Conservation (phyloP, 1,140 invertebrate species). For the Ridgeia piscesae region DNA sequence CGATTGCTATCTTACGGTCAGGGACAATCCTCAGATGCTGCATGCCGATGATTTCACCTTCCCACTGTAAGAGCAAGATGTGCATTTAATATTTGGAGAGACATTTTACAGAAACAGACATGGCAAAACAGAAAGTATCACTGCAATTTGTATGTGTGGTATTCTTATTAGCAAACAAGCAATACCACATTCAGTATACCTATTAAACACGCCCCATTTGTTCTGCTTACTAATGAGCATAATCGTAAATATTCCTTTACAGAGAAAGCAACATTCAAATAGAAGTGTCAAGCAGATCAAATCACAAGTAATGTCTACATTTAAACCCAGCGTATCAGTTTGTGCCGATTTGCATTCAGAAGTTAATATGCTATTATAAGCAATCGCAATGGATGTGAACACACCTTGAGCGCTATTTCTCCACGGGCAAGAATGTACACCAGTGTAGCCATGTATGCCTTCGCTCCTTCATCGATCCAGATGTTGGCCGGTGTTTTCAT, state of each 20-base stretch:
- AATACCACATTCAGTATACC: no score
- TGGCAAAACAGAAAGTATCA: neutral
- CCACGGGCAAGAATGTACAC: slow-evolving; percentile 43
- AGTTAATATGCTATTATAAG: neutral
- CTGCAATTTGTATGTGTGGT: neutral
- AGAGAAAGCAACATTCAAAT: no score
- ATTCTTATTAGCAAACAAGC: no score
- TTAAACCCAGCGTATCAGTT: no score
- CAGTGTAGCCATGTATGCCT: slow-evolving; percentile 37
- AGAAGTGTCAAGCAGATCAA: no score
- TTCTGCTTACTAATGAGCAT: no score
- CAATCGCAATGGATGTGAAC: neutral
- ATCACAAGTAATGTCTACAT: no score
- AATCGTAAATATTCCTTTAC: no score
- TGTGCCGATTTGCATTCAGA: no score
- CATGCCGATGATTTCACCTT: slow-evolving; percentile 45
- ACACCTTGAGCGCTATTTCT: slow-evolving; percentile 39
- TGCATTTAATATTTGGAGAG: no score
- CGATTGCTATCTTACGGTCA: slow-evolving; percentile 39
- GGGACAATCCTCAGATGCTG: slow-evolving; percentile 43
- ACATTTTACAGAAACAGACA: neutral
- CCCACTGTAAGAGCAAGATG: slow-evolving; percentile 30
- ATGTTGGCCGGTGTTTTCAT: slow-evolving; percentile 40
- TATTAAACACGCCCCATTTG: no score
- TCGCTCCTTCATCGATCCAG: slow-evolving; percentile 40